These are phyloP conservation scores for Nipponacmea schrenckii DNA, from an alignment of 2,888 invertebrate species.

Conservation along the genomic window DNA sequence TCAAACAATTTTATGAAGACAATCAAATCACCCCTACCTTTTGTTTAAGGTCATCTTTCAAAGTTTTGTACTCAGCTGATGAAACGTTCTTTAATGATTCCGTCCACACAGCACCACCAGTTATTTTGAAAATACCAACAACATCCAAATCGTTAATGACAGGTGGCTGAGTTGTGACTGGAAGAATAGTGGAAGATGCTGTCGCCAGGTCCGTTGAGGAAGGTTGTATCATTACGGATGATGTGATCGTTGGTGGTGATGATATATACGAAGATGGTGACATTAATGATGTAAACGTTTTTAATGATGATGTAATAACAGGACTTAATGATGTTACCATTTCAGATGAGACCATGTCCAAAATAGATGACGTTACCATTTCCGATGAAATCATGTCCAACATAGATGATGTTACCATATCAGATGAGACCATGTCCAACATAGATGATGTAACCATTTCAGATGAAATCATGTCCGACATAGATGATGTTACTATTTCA, in stretches of 20 bases:
- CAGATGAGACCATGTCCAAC: too few relatives aligned
- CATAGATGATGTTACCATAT: not conserved
- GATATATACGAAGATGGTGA: not conserved
- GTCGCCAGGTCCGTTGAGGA: constrained; percentile 10
- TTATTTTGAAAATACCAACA: constrained; percentile 13
- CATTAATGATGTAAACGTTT: not conserved
- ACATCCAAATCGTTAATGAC: not conserved
- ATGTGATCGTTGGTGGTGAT: not conserved
- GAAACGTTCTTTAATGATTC: constrained; percentile 12
- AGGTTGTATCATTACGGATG: not conserved
- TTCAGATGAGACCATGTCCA: too few relatives aligned
- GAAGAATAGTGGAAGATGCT: not conserved
- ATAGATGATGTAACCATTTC: not conserved
- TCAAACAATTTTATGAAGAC: too few relatives aligned
- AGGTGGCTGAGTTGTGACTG: not conserved
- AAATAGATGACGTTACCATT: not conserved
- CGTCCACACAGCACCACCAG: constrained; percentile 11
- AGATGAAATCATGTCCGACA: not conserved
- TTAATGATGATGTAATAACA: not conserved
- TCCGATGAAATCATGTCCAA: not conserved
- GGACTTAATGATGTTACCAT: not conserved
- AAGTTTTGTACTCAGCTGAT: constrained; percentile 5
- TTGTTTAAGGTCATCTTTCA: constrained; percentile 9
- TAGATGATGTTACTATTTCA: not conserved
- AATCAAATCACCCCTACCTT: constrained; percentile 1